These are phyloP conservation scores for Hyperoodon ampullatus DNA, from an alignment of 2,113 vertebrate species.

Conservation along the genomic window DNA sequence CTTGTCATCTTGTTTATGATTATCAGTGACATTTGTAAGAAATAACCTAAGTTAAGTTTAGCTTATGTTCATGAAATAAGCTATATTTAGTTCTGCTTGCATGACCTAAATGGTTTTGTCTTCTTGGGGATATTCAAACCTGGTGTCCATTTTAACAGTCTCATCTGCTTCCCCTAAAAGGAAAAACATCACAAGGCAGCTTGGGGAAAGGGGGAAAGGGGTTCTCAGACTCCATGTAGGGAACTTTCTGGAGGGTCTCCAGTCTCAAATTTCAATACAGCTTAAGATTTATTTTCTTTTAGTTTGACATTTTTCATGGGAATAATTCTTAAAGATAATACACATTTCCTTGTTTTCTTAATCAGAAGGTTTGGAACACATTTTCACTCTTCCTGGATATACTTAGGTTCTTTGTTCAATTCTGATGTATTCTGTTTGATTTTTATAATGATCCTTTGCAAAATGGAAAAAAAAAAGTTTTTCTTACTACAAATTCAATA, in stretches of 20 bases:
- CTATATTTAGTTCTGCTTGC: neutral
- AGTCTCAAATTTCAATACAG: neutral
- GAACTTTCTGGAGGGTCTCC: neutral
- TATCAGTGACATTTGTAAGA: neutral
- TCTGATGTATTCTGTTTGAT: constrained; percentile 21
- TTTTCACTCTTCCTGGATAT: neutral
- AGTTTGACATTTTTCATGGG: constrained; percentile 25
- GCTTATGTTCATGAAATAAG: neutral
- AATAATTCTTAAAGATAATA: constrained; percentile 47
- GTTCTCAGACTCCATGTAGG: neutral
- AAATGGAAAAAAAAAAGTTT: neutral
- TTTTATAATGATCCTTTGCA: constrained; percentile 41
- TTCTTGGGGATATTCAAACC: neutral
- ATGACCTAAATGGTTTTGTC: neutral
- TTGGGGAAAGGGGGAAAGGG: fast-evolving
- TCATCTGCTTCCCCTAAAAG: neutral
- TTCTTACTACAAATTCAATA: constrained; percentile 39
- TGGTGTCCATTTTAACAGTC: neutral
- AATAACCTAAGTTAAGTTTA: neutral
- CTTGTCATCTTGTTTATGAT: neutral
- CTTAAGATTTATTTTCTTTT: neutral
- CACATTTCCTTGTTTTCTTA: neutral
- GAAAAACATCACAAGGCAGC: neutral
- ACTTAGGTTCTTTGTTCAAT: constrained; percentile 47
- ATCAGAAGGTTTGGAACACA: neutral